phyloP scores from a whole-genome alignment of 2,888 invertebrate species.

The Pteria penguin region DNA sequence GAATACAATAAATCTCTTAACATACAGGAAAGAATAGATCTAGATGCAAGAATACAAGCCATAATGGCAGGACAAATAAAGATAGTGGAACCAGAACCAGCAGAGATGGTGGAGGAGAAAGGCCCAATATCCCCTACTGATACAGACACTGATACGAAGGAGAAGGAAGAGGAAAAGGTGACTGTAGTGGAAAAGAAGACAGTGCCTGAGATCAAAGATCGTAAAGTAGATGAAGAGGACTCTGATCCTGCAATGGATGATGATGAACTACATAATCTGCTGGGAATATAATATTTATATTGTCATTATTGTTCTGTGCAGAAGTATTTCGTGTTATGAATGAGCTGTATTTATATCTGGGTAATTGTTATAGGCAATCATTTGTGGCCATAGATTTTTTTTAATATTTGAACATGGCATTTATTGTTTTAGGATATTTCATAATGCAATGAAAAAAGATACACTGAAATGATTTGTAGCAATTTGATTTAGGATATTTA shows the following conservation, averaged over 20 bases:
- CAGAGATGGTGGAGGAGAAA: constrained; percentile 20
- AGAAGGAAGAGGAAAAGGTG: constrained; percentile 15
- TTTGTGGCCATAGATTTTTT: too few relatives aligned
- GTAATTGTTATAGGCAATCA: too few relatives aligned
- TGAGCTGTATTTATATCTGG: too few relatives aligned
- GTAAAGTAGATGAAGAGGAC: constrained; percentile 44
- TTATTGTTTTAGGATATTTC: too few relatives aligned
- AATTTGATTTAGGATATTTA: too few relatives aligned
- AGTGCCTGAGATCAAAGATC: constrained; percentile 1
- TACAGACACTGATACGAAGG: neutral
- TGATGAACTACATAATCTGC: constrained; percentile 73
- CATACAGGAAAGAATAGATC: constrained; percentile 70
- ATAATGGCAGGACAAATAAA: constrained; percentile 68
- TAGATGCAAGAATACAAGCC: constrained; percentile 77
- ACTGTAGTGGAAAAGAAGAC: constrained; percentile 2
- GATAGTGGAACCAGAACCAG: constrained; percentile 20
- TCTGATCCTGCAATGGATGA: constrained; percentile 73
- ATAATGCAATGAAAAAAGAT: too few relatives aligned
- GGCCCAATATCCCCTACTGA: constrained; percentile 29
- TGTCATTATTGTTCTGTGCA: too few relatives aligned
- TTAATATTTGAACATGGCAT: too few relatives aligned
- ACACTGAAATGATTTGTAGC: too few relatives aligned
- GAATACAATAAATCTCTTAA: too few relatives aligned
- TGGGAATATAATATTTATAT: constrained; percentile 65
- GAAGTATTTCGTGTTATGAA: too few relatives aligned